Evolutionary conservation across 2,113 vertebrate species (phyloP).

Genomic region (Theristicus caerulescens): DNA sequence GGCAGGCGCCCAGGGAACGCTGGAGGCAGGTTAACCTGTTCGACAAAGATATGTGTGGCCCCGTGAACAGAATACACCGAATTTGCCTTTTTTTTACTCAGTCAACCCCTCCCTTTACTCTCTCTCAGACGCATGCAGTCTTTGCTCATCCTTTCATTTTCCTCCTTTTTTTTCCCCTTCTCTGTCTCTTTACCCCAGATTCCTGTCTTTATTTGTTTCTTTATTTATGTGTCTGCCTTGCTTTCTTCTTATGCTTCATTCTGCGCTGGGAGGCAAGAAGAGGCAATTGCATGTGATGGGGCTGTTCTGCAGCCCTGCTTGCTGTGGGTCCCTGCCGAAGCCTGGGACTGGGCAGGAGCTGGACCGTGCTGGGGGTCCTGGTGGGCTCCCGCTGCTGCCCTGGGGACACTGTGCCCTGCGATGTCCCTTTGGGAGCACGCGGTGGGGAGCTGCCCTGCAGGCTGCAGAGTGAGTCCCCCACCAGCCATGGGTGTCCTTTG

Average conservation of each 20-base stretch:
- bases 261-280: neutral
- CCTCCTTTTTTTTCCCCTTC: neutral
- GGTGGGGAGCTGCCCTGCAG: neutral
- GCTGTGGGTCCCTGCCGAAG: neutral
- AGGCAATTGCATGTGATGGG: neutral
- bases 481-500: accelerated
- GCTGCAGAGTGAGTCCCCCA: neutral
- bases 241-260: neutral
- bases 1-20: neutral
- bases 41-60: neutral
- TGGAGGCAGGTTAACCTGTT: constrained; percentile 7
- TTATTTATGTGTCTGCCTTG: neutral
- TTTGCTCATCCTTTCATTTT: neutral
- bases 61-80: neutral
- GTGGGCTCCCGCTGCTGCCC: neutral
- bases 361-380: neutral
- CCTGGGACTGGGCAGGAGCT: neutral
- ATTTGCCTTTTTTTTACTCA: neutral
- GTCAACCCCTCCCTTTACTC: neutral
- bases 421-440: neutral
- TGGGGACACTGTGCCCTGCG: neutral
- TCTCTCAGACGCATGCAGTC: neutral
- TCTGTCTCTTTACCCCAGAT: neutral
- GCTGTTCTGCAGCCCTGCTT: neutral
- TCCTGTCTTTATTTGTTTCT: neutral